Percentiles rank a stretch among this genome's conserved stretches.
Conservation (phyloP, 2,888 invertebrate species). For the Elmis aenea region DNA sequence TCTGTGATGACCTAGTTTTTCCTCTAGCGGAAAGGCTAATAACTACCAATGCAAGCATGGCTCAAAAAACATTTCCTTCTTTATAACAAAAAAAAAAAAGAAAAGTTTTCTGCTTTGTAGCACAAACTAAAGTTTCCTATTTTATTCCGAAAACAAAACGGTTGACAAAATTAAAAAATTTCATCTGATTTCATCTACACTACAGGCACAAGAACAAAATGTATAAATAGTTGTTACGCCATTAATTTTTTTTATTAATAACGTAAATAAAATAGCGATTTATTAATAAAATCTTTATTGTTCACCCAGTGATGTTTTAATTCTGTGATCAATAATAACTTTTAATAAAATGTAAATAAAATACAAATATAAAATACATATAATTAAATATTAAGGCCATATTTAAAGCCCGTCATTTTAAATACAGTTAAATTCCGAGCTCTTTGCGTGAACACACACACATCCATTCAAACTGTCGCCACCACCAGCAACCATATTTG, state of each 20-base stretch:
- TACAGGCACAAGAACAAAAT: too few species aligned
- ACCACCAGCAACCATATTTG: constrained; percentile 23
- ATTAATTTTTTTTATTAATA: too few species aligned
- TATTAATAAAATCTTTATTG: constrained; percentile 26
- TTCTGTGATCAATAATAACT: constrained; percentile 31
- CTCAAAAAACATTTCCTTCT: too few species aligned
- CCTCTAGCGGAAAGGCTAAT: constrained; percentile 9
- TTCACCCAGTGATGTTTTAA: constrained; percentile 30
- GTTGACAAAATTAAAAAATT: too few species aligned
- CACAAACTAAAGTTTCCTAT: too few species aligned
- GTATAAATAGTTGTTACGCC: too few species aligned
- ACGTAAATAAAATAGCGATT: too few species aligned
- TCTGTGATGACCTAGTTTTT: not conserved
- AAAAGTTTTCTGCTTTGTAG: too few species aligned
- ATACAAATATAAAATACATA: constrained; percentile 43
- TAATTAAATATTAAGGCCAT: constrained; percentile 40
- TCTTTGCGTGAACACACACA: constrained; percentile 22
- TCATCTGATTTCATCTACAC: too few species aligned
- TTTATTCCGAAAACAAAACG: too few species aligned
- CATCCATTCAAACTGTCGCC: constrained; percentile 23
- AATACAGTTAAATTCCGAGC: constrained; percentile 10
- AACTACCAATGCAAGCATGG: too few species aligned
- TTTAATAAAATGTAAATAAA: constrained; percentile 42
- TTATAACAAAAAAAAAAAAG: too few species aligned
- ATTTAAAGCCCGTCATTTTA: constrained; percentile 14